Percentiles rank a stretch among this genome's conserved stretches.
Evolutionary conservation across 2,888 invertebrate species (phyloP).

Genomic region (Suillia variegata): DNA sequence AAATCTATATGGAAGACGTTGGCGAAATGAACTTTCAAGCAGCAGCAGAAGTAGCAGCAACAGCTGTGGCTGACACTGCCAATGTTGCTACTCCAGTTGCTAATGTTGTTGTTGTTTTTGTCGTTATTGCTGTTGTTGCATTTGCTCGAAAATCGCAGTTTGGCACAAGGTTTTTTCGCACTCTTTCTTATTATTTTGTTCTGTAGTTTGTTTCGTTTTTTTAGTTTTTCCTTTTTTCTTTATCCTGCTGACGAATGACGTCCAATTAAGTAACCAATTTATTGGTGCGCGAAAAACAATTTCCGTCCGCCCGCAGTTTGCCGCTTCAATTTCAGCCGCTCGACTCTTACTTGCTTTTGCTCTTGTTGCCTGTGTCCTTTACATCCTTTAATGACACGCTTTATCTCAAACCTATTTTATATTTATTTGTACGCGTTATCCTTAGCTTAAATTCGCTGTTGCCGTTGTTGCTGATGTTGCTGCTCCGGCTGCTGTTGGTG

Average conservation of each 20-base stretch:
- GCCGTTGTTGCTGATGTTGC: too few relatives aligned
- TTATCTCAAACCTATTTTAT: too few relatives aligned
- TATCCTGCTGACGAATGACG: constrained; percentile 19
- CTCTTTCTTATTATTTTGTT: background rate
- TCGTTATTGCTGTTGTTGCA: background rate
- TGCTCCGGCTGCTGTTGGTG: too few relatives aligned
- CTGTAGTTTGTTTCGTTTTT: background rate
- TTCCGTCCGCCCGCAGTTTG: background rate
- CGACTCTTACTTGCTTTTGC: too few relatives aligned
- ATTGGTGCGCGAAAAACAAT: constrained; percentile 22
- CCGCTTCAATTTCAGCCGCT: too few relatives aligned
- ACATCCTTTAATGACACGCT: too few relatives aligned
- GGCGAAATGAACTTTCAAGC: background rate
- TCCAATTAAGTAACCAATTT: constrained; percentile 22
- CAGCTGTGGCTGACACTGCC: background rate
- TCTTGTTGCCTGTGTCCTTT: too few relatives aligned
- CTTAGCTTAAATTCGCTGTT: background rate
- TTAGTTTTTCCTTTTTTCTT: background rate
- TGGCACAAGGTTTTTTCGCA: constrained; percentile 9
- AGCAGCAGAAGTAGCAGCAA: background rate
- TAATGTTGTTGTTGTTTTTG: background rate
- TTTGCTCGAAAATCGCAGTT: constrained; percentile 10
- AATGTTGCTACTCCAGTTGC: background rate
- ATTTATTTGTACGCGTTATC: background rate
- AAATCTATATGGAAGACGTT: background rate